A percentile compares a stretch with the other conserved stretches of the same genome.
Conservation (phyloP, 1,140 invertebrate species). For the Hestina assimilis region DNA sequence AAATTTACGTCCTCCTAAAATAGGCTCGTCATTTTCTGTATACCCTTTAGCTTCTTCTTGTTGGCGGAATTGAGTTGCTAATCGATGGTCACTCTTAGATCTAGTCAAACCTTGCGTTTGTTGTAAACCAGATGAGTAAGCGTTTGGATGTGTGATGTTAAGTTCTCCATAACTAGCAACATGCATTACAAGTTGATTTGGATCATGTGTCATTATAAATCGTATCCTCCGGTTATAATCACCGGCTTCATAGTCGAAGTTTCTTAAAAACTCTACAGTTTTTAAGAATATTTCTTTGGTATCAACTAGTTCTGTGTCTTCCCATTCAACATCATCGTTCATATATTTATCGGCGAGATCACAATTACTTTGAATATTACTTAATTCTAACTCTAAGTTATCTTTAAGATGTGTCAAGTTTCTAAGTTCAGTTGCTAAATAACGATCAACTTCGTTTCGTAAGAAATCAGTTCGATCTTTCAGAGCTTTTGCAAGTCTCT, state of each 20-base stretch:
- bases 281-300: conserved; percentile 96
- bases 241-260: conserved; percentile 94
- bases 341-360: conserved; percentile 97
- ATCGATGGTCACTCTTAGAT: conserved; percentile 94
- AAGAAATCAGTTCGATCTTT: conserved; percentile 95
- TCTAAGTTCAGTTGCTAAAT: conserved; percentile 89
- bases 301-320: conserved; percentile 93
- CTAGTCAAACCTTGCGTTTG: conserved; percentile 89
- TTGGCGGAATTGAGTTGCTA: conserved; percentile 92
- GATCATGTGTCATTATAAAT: conserved; percentile 92
- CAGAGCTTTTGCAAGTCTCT: conserved; percentile 92
- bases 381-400: conserved; percentile 94
- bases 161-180: conserved; percentile 92
- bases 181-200: conserved; percentile 92
- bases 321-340: conserved; percentile 91
- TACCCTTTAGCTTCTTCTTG: conserved; percentile 86
- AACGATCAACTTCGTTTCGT: conserved; percentile 92
- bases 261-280: conserved; percentile 95
- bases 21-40: conserved; percentile 79
- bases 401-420: conserved; percentile 92
- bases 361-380: conserved; percentile 96
- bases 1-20: conserved; percentile 85
- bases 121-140: conserved; percentile 79
- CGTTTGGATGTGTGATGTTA: conserved; percentile 83
- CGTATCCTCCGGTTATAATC: conserved; percentile 92